Base-by-base conservation (phyloP, 2,113 vertebrate genomes). In the Peucedramus taeniatus region DNA sequence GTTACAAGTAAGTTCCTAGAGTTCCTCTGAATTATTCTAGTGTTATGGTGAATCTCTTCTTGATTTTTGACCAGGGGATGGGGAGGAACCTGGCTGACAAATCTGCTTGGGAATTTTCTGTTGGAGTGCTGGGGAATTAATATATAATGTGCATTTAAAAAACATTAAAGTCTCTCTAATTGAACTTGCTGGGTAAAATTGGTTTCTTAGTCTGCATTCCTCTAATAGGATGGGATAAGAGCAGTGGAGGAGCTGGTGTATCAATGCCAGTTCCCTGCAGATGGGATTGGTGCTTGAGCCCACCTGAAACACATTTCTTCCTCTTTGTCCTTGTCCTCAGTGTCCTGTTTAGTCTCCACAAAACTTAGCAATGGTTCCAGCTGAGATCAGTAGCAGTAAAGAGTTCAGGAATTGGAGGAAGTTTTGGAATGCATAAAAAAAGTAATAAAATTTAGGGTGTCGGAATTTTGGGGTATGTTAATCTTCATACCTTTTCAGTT, bases 1-100 rank as follows among this genome's bases (percentile, higher is more conserved):
- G 99, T 97, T 99, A 99, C 98, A 99, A 99, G 99, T 99, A 99
- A 98, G 99, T 98, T 90, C 87, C 95, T 84, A 68, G 60, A 65
- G 33, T 71, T 88, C 53, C 93, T 84, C 81, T 83, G 37, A 95
- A 90, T 89, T 96, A 28, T 92, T 93, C 37, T 37, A 28, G 51
- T 87, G 90, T 91, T 66, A 30, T 21, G 3, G 47, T 90, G 91
- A 83, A 74, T 60, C 20, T 91, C 75, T 78, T 50, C 61, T 78
- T 60, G 63, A 30, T 90, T 93, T 93, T 80, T 68, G 28, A n/a
- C 12, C 19, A n/a, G 40, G 54, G 50, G 28, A 11, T 83, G 74
- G 93, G 81, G 69, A 66, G 35, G 70, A 91, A 15, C 75, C 64
- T n/a, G 89, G 75, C 30, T 61, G 49, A 18, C 72, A 83, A 64